These are phyloP conservation scores for Abscondita cerata DNA, from an alignment of 2,888 invertebrate species.

Conservation along the genomic window DNA sequence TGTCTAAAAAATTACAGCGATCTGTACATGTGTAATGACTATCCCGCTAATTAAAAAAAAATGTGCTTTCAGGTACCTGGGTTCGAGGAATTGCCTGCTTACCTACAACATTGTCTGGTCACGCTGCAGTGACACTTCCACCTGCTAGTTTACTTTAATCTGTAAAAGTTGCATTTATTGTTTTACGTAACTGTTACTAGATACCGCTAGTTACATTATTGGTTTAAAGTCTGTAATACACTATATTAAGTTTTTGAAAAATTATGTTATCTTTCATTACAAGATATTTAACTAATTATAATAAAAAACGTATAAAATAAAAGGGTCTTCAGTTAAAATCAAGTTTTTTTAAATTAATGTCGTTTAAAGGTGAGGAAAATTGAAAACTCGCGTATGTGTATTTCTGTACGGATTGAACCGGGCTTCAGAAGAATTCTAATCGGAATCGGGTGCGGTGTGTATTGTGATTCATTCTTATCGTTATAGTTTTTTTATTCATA, in stretches of 20 bases:
- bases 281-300: not conserved
- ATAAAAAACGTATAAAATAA: not conserved
- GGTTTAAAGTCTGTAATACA: conserved; percentile 17
- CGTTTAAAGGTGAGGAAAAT: too few species aligned
- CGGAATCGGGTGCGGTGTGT: conserved; percentile 49
- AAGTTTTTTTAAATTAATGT: not conserved
- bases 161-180: not conserved
- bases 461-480: conserved; percentile 36
- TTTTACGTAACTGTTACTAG: conserved; percentile 6
- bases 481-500: conserved; percentile 33
- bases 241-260: conserved; percentile 7
- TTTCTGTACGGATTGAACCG: conserved; percentile 19
- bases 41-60: too few species aligned
- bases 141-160: conserved; percentile 50
- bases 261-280: too few species aligned
- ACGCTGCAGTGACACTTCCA: conserved; percentile 60
- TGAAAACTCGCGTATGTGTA: too few species aligned
- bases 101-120: conserved; percentile 70
- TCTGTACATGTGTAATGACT: too few species aligned
- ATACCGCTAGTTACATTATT: conserved; percentile 20
- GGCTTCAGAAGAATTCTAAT: conserved; percentile 20
- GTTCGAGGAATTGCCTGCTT: conserved; percentile 67
- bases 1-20: too few species aligned
- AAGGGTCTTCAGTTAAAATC: too few species aligned
- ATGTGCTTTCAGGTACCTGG: conserved; percentile 58